These are phyloP conservation scores for Rhadinocentrus ornatus DNA, from an alignment of 2,797 vertebrate species.

Conservation along the genomic window DNA sequence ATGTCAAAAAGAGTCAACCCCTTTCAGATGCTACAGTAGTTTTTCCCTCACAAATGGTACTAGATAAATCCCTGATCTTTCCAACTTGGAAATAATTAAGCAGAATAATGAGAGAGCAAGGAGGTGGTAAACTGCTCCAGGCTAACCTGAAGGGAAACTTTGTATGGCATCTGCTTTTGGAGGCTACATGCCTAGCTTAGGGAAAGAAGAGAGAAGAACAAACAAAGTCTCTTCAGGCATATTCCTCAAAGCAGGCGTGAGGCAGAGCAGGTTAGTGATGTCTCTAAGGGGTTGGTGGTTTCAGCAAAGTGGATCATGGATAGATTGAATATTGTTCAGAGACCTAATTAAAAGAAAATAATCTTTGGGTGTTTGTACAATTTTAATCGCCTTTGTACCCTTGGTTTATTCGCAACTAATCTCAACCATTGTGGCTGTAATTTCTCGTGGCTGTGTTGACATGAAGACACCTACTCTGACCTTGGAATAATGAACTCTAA, in stretches of 20 bases:
- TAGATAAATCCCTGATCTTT: slow-evolving; percentile 54
- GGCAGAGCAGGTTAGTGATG: slow-evolving; percentile 26
- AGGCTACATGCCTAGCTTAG: slow-evolving; percentile 41
- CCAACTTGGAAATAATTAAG: slow-evolving; percentile 65
- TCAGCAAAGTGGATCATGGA: slow-evolving; percentile 35
- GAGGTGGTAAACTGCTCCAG: slow-evolving; percentile 61
- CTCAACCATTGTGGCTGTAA: not conserved
- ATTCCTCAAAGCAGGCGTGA: slow-evolving; percentile 63
- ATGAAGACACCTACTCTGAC: slow-evolving; percentile 3
- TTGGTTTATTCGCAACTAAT: slow-evolving; percentile 20
- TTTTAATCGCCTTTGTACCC: slow-evolving; percentile 29
- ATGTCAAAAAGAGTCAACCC: slow-evolving; percentile 28
- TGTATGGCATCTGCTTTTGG: slow-evolving; percentile 57
- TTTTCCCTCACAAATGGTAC: slow-evolving; percentile 43
- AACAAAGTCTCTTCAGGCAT: slow-evolving; percentile 56
- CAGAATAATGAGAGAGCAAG: slow-evolving; percentile 45
- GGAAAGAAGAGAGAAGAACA: slow-evolving; percentile 50
- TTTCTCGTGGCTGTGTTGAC: not conserved
- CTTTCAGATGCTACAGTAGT: slow-evolving; percentile 44
- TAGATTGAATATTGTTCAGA: slow-evolving; percentile 44
- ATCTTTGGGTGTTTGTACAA: slow-evolving; percentile 4
- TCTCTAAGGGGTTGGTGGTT: slow-evolving; percentile 23
- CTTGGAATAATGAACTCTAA: slow-evolving; percentile 4
- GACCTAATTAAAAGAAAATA: slow-evolving; percentile 51
- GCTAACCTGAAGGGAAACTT: slow-evolving; percentile 64